phyloP scores from a whole-genome alignment of 2,888 invertebrate species.

The Plebejus melissa region DNA sequence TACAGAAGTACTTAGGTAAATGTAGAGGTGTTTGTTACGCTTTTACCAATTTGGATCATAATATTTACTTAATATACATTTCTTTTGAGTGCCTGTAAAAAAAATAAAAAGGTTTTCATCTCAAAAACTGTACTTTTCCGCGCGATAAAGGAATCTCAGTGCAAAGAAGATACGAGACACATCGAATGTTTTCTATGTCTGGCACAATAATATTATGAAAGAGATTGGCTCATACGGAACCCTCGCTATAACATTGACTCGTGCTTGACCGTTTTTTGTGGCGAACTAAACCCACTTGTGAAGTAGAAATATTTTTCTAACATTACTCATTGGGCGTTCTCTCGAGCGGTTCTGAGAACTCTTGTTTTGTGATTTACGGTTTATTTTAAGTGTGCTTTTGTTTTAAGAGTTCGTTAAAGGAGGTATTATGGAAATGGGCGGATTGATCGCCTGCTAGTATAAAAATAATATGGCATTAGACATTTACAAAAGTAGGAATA shows the following conservation, averaged over 20 bases:
- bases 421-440: background rate
- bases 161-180: background rate
- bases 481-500: no score
- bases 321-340: constrained; percentile 20
- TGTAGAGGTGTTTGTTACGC: no score
- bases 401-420: background rate
- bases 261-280: background rate
- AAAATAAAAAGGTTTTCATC: no score
- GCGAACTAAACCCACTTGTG: constrained; percentile 14
- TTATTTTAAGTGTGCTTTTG: background rate
- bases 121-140: background rate
- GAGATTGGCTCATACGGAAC: background rate
- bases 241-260: background rate
- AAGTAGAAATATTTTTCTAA: constrained; percentile 17
- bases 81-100: no score
- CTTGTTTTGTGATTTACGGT: background rate
- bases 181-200: no score
- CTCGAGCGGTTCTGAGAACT: background rate
- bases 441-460: background rate
- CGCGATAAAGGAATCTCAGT: background rate
- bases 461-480: no score
- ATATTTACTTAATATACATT: no score
- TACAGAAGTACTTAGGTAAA: no score
- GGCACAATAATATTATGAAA: background rate
- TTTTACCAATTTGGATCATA: no score